Percentiles rank a stretch among this genome's conserved stretches.
phyloP scores from a whole-genome alignment of 2,797 vertebrate genomes.

The Crenichthys baileyi region DNA sequence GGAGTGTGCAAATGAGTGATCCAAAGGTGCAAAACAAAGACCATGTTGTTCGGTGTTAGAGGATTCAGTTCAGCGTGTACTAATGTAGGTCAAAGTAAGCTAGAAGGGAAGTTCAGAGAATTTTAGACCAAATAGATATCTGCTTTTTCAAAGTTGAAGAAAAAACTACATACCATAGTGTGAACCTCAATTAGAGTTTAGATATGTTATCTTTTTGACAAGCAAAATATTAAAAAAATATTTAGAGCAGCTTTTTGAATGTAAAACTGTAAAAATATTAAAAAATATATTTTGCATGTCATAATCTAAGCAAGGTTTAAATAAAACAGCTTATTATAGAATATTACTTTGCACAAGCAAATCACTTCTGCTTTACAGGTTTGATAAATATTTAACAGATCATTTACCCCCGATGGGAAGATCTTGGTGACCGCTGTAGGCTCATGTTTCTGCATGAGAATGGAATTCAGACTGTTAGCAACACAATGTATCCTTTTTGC shows the following conservation, averaged over 20 bases:
- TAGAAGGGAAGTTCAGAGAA: slow-evolving; percentile 4
- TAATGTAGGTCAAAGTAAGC: slow-evolving; percentile 27
- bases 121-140: neutral
- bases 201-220: neutral
- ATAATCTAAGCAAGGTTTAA: neutral
- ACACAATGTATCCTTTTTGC: neutral
- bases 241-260: neutral
- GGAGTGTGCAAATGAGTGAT: neutral
- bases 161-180: neutral
- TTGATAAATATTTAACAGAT: neutral
- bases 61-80: slow-evolving; percentile 4
- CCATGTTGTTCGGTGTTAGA: slow-evolving; percentile 24
- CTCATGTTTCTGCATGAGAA: too few species aligned
- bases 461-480: neutral
- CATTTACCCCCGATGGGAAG: too few species aligned
- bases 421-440: too few species aligned
- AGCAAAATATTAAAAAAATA: neutral
- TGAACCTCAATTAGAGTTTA: neutral
- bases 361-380: neutral
- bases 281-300: neutral
- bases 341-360: neutral
- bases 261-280: neutral
- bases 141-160: neutral
- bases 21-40: slow-evolving; percentile 38
- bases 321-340: neutral